Evolutionary conservation across 2,888 invertebrate genomes (phyloP).

Genomic region (Aphidoletes aphidimyza): DNA sequence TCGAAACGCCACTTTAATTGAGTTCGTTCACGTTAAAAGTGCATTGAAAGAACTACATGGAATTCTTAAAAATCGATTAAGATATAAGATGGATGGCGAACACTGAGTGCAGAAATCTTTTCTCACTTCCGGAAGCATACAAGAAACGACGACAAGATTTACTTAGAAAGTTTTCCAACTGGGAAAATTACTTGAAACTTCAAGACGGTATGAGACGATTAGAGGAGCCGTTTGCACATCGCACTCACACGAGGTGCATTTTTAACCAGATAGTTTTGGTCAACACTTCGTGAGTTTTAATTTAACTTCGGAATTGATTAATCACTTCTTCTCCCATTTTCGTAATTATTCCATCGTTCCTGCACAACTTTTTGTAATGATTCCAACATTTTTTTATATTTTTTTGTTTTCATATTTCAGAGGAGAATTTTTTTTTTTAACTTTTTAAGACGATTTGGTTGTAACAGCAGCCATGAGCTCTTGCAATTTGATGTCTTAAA

Average conservation of each 20-base stretch:
- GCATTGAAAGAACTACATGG: not conserved
- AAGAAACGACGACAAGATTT: not conserved
- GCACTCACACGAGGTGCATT: too few species aligned
- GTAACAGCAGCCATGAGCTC: too few species aligned
- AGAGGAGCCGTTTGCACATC: too few species aligned
- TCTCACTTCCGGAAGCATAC: not conserved
- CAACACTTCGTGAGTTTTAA: slow-evolving; percentile 58
- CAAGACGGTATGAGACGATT: too few species aligned
- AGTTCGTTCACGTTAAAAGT: not conserved
- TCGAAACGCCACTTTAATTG: not conserved
- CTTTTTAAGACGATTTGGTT: too few species aligned
- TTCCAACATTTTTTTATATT: not conserved
- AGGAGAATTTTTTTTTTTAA: not conserved
- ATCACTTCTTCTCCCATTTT: slow-evolving; percentile 60
- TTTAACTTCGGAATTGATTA: slow-evolving; percentile 63
- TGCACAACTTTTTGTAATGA: not conserved
- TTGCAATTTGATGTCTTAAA: not conserved
- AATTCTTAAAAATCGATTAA: slow-evolving; percentile 19
- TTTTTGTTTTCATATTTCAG: not conserved
- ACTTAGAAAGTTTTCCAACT: not conserved
- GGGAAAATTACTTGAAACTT: too few species aligned
- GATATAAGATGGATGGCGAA: too few species aligned
- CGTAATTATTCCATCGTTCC: not conserved
- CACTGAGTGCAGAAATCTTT: not conserved
- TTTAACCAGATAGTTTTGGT: slow-evolving; percentile 8